Conservation (phyloP, 2,797 vertebrate species). For the Manis pentadactyla region DNA sequence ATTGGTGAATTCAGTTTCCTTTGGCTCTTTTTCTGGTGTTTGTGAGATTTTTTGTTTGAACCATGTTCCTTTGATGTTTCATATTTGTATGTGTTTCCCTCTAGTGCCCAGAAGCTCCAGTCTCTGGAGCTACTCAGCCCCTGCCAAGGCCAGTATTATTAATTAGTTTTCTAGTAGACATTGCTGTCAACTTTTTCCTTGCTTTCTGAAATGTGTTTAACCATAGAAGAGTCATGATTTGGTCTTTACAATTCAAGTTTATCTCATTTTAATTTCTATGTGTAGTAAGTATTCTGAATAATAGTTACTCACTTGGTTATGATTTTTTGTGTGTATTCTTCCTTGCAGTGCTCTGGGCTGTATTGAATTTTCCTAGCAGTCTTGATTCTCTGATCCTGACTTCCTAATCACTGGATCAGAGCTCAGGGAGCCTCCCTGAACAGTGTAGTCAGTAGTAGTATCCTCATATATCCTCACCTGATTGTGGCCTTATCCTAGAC, state of each 20-base stretch:
- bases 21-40: too few species aligned
- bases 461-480: neutral
- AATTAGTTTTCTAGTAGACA: neutral
- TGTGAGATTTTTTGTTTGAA: too few species aligned
- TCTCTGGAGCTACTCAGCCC: too few species aligned
- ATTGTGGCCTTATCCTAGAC: neutral
- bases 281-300: neutral
- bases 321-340: neutral
- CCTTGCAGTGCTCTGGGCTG: neutral
- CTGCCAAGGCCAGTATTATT: neutral
- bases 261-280: neutral
- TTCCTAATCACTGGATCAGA: neutral
- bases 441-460: neutral
- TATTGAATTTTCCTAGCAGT: neutral
- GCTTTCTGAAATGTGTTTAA: neutral
- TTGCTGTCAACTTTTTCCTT: neutral
- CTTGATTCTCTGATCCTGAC: neutral
- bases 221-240: neutral
- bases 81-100: too few species aligned
- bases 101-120: too few species aligned
- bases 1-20: too few species aligned
- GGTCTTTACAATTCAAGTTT: neutral
- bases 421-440: neutral
- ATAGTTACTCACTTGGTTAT: neutral
- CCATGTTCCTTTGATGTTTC: too few species aligned